Conservation (phyloP, 2,888 invertebrate species). For the Pterobdella sp. region DNA sequence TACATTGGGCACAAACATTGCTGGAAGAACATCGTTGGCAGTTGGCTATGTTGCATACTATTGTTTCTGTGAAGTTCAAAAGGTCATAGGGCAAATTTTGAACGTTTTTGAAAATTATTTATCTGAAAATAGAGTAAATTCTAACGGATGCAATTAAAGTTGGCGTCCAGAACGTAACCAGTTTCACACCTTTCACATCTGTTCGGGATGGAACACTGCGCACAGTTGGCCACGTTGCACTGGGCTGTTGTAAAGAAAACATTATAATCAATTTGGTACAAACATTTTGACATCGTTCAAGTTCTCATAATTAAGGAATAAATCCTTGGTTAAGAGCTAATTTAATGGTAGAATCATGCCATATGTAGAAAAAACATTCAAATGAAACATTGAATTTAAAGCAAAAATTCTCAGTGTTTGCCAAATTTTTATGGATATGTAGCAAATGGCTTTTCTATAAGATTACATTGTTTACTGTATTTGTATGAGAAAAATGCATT, state of each 20-base stretch:
- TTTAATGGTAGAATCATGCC: no score
- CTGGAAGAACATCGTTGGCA: constrained; percentile 13
- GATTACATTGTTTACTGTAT: no score
- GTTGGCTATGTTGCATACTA: constrained; percentile 22
- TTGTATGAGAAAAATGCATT: no score
- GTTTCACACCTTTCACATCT: neutral
- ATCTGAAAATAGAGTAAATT: neutral
- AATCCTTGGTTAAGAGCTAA: no score
- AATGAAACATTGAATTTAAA: no score
- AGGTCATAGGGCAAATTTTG: neutral
- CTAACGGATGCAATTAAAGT: neutral
- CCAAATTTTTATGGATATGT: no score
- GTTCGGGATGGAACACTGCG: neutral
- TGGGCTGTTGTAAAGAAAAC: constrained; percentile 5
- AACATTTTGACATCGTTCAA: no score
- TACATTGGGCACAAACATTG: constrained; percentile 15
- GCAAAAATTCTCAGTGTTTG: no score
- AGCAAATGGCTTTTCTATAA: no score
- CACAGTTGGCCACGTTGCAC: constrained; percentile 20
- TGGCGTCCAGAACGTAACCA: constrained; percentile 9
- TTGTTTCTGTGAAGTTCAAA: neutral
- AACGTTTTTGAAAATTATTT: neutral
- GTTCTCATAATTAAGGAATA: no score
- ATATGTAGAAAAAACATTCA: no score
- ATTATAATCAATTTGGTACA: no score